Conservation (phyloP, 2,113 vertebrate species). For the Platysternon megacephalum region DNA sequence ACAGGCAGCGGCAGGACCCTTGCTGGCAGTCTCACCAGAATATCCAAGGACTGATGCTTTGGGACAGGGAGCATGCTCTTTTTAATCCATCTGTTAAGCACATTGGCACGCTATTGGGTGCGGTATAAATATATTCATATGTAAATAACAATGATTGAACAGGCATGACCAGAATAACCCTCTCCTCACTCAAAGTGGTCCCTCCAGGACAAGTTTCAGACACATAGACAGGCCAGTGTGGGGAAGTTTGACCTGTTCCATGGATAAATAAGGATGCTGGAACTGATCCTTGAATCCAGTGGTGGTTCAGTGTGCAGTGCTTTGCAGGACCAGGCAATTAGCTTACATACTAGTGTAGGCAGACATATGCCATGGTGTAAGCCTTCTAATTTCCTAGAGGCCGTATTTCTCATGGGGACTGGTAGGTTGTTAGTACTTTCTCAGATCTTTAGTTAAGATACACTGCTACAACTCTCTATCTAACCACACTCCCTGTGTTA, state of each 20-base stretch:
- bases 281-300: constrained; percentile 32
- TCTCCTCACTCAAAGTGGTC: neutral
- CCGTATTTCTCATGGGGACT: neutral
- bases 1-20: neutral
- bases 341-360: neutral
- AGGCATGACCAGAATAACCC: neutral
- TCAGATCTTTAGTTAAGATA: neutral
- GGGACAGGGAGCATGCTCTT: neutral
- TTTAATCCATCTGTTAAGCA: neutral
- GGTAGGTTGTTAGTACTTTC: neutral
- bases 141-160: neutral
- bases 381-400: constrained; percentile 23
- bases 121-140: neutral
- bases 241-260: neutral
- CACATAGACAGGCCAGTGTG: neutral
- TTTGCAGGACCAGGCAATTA: neutral
- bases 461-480: neutral
- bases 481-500: constrained; percentile 1
- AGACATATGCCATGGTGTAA: neutral
- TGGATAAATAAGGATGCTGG: fast-evolving
- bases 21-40: neutral
- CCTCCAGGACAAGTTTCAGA: neutral
- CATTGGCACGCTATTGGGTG: neutral
- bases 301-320: neutral
- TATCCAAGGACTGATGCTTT: neutral